A percentile compares a stretch with the other conserved stretches of the same genome.
Evolutionary conservation across 1,140 invertebrate species (phyloP).

Genomic region (Neodiprion pinetum): DNA sequence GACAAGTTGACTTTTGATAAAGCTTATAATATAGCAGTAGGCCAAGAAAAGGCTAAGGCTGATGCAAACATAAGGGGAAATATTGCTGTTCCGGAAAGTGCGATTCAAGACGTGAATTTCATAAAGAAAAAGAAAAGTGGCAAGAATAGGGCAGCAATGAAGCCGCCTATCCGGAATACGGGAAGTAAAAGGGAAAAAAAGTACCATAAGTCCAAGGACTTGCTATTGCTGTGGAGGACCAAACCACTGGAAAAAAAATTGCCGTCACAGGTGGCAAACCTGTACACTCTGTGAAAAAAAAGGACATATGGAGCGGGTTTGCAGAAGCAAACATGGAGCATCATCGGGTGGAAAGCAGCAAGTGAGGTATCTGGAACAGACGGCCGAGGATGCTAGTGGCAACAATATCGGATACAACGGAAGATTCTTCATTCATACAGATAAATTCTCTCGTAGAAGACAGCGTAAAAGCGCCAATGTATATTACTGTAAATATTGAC

Average conservation of each 20-base stretch:
- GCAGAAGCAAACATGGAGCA: background rate
- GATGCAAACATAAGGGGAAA: constrained; percentile 8
- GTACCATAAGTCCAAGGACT: background rate
- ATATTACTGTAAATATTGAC: background rate
- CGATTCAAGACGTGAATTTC: background rate
- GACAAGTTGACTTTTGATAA: constrained; percentile 14
- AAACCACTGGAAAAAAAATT: background rate
- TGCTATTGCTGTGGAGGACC: background rate
- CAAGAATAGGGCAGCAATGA: background rate
- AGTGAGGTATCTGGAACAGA: background rate
- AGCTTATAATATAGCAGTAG: constrained; percentile 8
- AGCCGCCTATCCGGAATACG: constrained; percentile 1
- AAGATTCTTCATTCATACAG: background rate
- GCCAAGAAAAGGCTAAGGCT: constrained; percentile 12
- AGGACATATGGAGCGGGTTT: background rate
- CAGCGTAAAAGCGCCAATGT: background rate
- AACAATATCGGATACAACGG: background rate
- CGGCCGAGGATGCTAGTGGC: background rate
- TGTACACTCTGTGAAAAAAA: background rate
- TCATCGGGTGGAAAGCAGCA: background rate
- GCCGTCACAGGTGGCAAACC: no score
- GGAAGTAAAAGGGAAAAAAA: background rate
- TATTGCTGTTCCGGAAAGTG: background rate
- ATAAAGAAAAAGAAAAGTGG: background rate
- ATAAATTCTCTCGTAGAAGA: background rate